These are phyloP conservation scores for Hexactinellida sp. DNA, from an alignment of 37 sponge, comb jelly and placozoan genomes.

Conservation along the genomic window DNA sequence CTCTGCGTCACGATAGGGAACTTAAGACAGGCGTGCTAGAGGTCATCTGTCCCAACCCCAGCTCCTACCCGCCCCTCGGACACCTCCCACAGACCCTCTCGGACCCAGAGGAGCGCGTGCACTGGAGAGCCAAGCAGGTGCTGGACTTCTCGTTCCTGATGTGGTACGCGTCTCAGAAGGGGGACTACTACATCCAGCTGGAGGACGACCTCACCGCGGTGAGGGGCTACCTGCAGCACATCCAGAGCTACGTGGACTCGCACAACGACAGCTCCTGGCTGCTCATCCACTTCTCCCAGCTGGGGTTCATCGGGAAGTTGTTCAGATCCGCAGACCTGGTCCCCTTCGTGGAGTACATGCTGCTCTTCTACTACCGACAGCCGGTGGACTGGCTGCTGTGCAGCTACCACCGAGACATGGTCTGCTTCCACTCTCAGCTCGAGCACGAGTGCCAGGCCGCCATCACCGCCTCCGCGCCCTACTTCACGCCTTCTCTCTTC, in stretches of 20 bases:
- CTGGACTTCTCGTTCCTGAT: not conserved
- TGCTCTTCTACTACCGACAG: not conserved
- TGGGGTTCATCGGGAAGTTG: not conserved
- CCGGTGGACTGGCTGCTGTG: not conserved
- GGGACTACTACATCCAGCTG: not conserved
- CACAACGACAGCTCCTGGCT: not conserved
- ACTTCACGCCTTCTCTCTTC: not conserved
- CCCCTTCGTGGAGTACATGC: not conserved
- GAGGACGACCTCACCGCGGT: not conserved
- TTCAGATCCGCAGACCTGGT: not conserved
- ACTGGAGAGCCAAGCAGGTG: not conserved
- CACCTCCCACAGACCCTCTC: not conserved
- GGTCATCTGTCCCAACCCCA: not conserved
- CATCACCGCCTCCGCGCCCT: not conserved
- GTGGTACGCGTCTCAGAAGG: not conserved
- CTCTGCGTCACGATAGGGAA: not conserved
- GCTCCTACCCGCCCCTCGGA: not conserved
- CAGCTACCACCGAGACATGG: not conserved
- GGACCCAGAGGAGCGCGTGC: not conserved
- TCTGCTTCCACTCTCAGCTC: not conserved
- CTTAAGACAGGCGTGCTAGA: not conserved
- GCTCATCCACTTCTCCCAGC: not conserved
- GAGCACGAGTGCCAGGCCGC: not conserved
- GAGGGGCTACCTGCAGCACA: not conserved
- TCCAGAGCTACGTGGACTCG: not conserved